Base-by-base conservation (phyloP, 2,888 invertebrate genomes). In the Chymomyza caudatula region DNA sequence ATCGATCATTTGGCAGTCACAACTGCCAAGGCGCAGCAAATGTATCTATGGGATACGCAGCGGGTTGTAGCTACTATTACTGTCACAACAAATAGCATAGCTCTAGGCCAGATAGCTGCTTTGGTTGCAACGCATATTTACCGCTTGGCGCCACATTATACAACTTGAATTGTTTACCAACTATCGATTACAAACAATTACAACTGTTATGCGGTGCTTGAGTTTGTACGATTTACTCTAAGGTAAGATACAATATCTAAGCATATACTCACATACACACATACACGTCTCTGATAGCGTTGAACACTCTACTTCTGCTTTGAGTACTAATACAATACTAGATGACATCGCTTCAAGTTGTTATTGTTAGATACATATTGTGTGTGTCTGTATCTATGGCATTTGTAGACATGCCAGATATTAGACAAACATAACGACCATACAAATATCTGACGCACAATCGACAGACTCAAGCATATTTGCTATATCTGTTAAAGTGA, bases 131-230 rank as follows among this genome's bases (percentile, higher is more conserved):
- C 55, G 63, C 61, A 67, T 82, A 73, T 87, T 87, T 86, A 78
- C 76, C 76, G 74, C 84, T 76, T 70, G 87, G 88, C 87, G 87
- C 87, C 87, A 82, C 78, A 37, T 70, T 49, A 64, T 76, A 74
- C 60, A 61, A 60, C 65, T 71, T 71, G 64, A 62, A 65, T 74
- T 83, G 77, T 83, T 84, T 85, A 72, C 76, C 72, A 76, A 81
- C 76, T 82, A 84, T 82, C 86, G 78, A 81, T 82, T 78, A 82
- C 82, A 82, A 86, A 86, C 78, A 84, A 82, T 82, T 82, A 83
- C 85, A 86, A 85, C 82, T 71, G 74, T 86, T 85, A 78, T 83
- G 74, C 70, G 64, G 19, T 51, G 20, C 51, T 51, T 51, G 51
- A 51, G 20, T 13, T 51, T 17, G 20, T 51, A 20, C 19, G n/a